Evolutionary conservation across 1,140 invertebrate species (phyloP).

Genomic region (Rhopalosiphum padi): DNA sequence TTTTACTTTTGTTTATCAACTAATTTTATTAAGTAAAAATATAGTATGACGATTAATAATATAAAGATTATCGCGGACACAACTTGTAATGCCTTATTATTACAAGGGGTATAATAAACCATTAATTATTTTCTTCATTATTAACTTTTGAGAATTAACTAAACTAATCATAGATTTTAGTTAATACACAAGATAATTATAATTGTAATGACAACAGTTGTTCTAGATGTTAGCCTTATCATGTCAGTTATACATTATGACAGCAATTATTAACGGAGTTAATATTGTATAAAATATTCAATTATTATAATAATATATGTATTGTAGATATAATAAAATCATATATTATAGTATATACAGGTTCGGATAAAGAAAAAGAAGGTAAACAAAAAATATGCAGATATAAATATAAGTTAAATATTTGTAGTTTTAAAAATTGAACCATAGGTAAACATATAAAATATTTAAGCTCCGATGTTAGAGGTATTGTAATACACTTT

Average conservation of each 20-base stretch:
- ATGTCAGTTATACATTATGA: neutral
- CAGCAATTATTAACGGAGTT: neutral
- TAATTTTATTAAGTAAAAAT: neutral
- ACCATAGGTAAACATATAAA: neutral
- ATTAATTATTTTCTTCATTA: neutral
- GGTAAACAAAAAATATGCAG: neutral
- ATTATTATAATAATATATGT: too few species aligned
- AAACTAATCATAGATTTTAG: neutral
- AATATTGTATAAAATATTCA: neutral
- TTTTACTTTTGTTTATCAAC: neutral
- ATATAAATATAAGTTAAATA: conserved; percentile 2
- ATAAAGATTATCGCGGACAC: neutral
- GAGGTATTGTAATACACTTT: neutral
- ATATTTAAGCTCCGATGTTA: neutral
- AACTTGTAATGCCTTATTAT: neutral
- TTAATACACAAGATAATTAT: neutral
- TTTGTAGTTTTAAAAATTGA: neutral
- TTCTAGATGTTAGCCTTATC: neutral
- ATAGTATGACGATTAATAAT: neutral
- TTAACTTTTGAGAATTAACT: neutral
- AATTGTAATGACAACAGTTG: neutral
- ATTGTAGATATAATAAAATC: too few species aligned
- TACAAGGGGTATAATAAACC: neutral
- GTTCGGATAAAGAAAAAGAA: neutral
- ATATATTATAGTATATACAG: neutral